Evolutionary conservation across 1,140 invertebrate species (phyloP).

Genomic region (Tetranychus urticae): DNA sequence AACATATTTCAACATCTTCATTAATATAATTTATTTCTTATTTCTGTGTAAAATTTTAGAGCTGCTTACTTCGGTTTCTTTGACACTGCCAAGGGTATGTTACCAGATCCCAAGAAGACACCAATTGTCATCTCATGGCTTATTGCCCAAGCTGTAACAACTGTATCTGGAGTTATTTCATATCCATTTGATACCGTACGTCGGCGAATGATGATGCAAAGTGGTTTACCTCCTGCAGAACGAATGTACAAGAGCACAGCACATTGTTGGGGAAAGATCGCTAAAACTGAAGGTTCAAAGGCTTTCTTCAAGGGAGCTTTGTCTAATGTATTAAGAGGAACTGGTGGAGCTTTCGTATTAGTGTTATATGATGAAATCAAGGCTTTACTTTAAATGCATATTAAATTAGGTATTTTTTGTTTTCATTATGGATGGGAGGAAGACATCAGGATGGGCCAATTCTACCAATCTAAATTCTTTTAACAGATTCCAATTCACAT

Average conservation of each 20-base stretch:
- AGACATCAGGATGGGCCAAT: no score
- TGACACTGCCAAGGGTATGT: conserved; percentile 65
- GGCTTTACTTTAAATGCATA: background rate
- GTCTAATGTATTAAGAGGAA: conserved; percentile 49
- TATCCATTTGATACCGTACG: conserved; percentile 86
- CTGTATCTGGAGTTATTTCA: conserved; percentile 59
- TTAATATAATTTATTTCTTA: background rate
- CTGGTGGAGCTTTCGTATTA: conserved; percentile 52
- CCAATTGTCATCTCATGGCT: conserved; percentile 58
- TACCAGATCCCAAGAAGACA: conserved; percentile 57
- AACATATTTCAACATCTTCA: background rate
- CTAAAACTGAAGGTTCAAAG: conserved; percentile 36
- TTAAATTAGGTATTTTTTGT: no score
- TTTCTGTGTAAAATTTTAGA: conserved; percentile 1
- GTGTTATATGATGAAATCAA: conserved; percentile 21
- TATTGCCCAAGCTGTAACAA: conserved; percentile 64
- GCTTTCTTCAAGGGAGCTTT: conserved; percentile 66
- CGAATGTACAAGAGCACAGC: conserved; percentile 56
- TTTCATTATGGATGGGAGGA: no score
- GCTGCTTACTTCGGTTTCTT: conserved; percentile 86
- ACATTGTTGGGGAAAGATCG: conserved; percentile 54
- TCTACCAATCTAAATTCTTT: no score
- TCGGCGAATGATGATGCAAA: conserved; percentile 82
- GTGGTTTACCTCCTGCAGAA: conserved; percentile 40
- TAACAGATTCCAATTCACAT: no score